Evolutionary conservation across 2,888 invertebrate genomes (phyloP).

Genomic region (Hydrotaea diabolus): DNA sequence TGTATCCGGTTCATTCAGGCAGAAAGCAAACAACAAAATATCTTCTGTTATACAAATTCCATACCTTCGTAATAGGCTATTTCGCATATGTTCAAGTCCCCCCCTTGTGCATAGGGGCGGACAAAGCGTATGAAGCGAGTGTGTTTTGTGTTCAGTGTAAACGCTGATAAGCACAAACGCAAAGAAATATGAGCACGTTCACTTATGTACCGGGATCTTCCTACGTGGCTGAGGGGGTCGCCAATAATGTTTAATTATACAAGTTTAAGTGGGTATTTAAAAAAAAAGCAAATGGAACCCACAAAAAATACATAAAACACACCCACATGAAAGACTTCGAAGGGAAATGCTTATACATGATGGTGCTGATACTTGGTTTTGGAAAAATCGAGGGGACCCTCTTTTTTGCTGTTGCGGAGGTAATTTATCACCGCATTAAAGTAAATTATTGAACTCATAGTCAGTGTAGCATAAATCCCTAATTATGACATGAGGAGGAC

Average conservation of each 20-base stretch:
- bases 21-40: slow-evolving; percentile 25
- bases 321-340: neutral
- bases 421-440: slow-evolving; percentile 14
- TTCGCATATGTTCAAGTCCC: slow-evolving; percentile 1
- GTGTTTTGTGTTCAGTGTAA: too few species aligned
- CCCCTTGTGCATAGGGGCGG: neutral
- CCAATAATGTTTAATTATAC: slow-evolving; percentile 33
- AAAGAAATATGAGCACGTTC: slow-evolving; percentile 25
- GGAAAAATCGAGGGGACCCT: neutral
- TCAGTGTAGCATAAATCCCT: slow-evolving; percentile 27
- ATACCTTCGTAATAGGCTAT: neutral
- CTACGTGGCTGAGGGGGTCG: neutral
- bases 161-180: neutral
- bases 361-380: neutral
- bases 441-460: neutral
- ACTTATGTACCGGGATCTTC: neutral
- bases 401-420: neutral
- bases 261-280: slow-evolving; percentile 38
- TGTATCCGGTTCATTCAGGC: slow-evolving; percentile 68
- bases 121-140: neutral
- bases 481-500: slow-evolving; percentile 5
- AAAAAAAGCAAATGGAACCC: neutral
- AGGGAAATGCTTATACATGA: neutral
- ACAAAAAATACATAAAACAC: slow-evolving; percentile 10
- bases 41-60: neutral